Evolutionary conservation across 1,140 invertebrate genomes (phyloP).

Genomic region (Temnothorax longispinosus): DNA sequence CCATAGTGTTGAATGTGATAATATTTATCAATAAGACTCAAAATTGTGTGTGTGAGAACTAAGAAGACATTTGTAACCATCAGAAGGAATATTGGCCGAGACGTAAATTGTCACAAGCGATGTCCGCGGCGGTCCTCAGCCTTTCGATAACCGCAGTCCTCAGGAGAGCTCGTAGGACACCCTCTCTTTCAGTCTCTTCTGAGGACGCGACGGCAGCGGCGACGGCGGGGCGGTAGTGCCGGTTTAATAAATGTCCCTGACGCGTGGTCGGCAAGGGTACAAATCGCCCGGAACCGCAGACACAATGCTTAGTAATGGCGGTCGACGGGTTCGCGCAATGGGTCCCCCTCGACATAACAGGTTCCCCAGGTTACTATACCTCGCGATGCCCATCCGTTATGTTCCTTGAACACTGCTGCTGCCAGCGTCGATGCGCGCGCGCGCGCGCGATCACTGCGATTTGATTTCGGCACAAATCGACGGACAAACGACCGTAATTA

Average conservation of each 20-base stretch:
- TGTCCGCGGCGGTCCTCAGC: neutral
- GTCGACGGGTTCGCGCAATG: slow-evolving; percentile 74
- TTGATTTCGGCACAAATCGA: slow-evolving; percentile 78
- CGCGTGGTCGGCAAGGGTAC: slow-evolving; percentile 79
- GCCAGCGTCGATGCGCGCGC: neutral
- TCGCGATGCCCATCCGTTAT: slow-evolving; percentile 75
- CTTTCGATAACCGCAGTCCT: slow-evolving; percentile 56
- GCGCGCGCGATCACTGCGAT: slow-evolving; percentile 71
- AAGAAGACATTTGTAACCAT: neutral
- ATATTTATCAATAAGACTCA: too few species aligned
- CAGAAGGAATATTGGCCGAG: neutral
- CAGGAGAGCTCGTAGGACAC: slow-evolving; percentile 19
- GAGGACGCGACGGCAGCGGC: slow-evolving; percentile 26
- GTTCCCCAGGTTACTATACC: slow-evolving; percentile 68
- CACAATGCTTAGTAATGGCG: slow-evolving; percentile 84
- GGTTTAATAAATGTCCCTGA: slow-evolving; percentile 82
- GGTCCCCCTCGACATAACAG: slow-evolving; percentile 65
- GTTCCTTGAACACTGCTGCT: slow-evolving; percentile 69
- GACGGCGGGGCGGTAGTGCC: slow-evolving; percentile 23
- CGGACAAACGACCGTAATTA: slow-evolving; percentile 83
- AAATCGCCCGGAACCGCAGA: slow-evolving; percentile 82
- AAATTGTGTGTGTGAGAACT: too few species aligned
- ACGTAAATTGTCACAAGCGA: neutral
- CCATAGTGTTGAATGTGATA: too few species aligned
- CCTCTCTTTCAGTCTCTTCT: slow-evolving; percentile 15